Conservation (phyloP, 2,888 invertebrate genomes). For the Leptinotarsa haldemani region DNA sequence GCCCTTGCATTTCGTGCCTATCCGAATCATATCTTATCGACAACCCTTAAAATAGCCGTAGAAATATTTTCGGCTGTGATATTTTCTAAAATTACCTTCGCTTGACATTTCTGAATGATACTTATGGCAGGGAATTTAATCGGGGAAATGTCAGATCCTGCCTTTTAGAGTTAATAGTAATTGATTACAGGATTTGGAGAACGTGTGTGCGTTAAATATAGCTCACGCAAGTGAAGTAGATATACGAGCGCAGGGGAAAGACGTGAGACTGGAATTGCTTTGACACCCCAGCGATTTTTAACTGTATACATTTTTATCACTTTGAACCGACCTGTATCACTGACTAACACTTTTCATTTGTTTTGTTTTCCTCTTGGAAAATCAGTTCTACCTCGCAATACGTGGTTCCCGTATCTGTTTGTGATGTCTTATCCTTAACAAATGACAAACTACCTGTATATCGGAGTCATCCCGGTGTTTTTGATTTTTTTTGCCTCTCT, state of each 20-base stretch:
- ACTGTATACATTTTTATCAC: not conserved
- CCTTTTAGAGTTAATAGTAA: conserved; percentile 5
- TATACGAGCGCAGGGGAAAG: not conserved
- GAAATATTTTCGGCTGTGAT: conserved; percentile 30
- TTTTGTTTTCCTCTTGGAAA: not conserved
- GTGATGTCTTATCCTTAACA: no score
- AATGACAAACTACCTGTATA: no score
- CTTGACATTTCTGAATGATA: conserved; percentile 9
- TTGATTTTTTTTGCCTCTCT: no score
- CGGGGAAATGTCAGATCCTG: conserved; percentile 12
- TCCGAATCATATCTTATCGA: conserved; percentile 9
- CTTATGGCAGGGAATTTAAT: not conserved
- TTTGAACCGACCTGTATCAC: not conserved
- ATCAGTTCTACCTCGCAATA: no score
- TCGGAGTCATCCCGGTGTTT: no score
- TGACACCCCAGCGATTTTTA: not conserved
- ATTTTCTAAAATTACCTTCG: conserved; percentile 20
- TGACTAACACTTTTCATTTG: not conserved
- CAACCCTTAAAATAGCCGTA: conserved; percentile 11
- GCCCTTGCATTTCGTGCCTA: conserved; percentile 2
- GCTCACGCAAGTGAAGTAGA: not conserved
- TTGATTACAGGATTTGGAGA: conserved; percentile 10
- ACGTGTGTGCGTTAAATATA: conserved; percentile 4
- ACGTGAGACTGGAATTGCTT: not conserved
- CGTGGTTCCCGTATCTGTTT: no score